Percentiles rank a stretch among this genome's conserved stretches.
phyloP scores from a whole-genome alignment of 2,888 invertebrate genomes.

The Xylota sylvarum region DNA sequence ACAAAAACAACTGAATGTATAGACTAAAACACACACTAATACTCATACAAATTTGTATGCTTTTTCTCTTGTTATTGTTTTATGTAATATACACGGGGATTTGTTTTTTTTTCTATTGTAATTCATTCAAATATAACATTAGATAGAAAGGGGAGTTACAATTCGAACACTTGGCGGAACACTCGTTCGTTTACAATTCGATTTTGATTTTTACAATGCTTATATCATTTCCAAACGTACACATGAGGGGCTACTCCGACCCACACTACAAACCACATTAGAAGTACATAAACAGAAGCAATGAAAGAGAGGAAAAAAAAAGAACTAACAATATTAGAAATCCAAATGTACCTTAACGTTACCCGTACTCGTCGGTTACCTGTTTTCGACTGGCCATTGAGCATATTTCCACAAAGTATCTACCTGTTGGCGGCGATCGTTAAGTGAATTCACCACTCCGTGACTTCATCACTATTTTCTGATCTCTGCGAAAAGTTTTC shows the following conservation, averaged over 20 bases:
- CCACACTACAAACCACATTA: slow-evolving; percentile 55
- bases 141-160: slow-evolving; percentile 10
- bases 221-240: slow-evolving; percentile 59
- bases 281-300: slow-evolving; percentile 37
- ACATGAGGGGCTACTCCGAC: slow-evolving; percentile 55
- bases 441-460: slow-evolving; percentile 72
- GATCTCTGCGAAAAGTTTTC: slow-evolving; percentile 67
- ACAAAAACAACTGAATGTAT: slow-evolving; percentile 4
- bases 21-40: slow-evolving; percentile 12
- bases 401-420: slow-evolving; percentile 67
- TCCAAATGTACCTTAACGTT: slow-evolving; percentile 66
- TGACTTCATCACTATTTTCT: slow-evolving; percentile 75
- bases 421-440: slow-evolving; percentile 70
- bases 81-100: slow-evolving; percentile 36
- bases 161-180: slow-evolving; percentile 30
- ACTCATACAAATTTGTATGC: slow-evolving; percentile 22
- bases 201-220: slow-evolving; percentile 50
- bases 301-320: slow-evolving; percentile 20
- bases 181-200: slow-evolving; percentile 48
- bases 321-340: slow-evolving; percentile 40
- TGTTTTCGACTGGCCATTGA: slow-evolving; percentile 73
- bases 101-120: slow-evolving; percentile 12
- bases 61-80: slow-evolving; percentile 41
- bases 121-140: slow-evolving; percentile 13
- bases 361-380: slow-evolving; percentile 76